Evolutionary conservation across 2,888 invertebrate genomes (phyloP), one percentile per base, ranked within the genome.

Genomic region (Trachelus troglodyta): DNA sequence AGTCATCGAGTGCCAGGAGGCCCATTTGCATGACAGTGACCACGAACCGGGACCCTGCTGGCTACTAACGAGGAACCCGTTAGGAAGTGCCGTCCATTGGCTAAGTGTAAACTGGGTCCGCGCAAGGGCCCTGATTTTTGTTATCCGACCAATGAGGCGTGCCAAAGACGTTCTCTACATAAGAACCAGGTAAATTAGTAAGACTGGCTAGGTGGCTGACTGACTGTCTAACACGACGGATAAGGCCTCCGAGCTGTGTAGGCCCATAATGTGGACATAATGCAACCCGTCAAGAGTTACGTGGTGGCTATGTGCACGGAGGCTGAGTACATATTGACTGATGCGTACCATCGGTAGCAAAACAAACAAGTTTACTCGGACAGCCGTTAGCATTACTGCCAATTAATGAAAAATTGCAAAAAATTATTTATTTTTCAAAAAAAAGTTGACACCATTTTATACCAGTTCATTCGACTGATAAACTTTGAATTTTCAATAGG

Each of bases 311-410:
- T 86, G 82, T 88, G 83, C 86, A 86, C 86, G 85, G 88, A 89
- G 87, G 83, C 89, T 88, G 86, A 86, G 87, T 87, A 89, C 88
- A 89, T 89, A 89, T 89, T 89, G 89, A 89, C 89, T 87, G 86
- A 88, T 88, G 88, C 89, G 88, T 89, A 89, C 85, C 82, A 84
- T 88, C 87, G 84, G 89, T 89, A 88, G 89, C 87, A 88, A 88
- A 88, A 89, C 86, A 89, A 89, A 89, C 87, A 89, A 15, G 82
- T 85, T 85, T 86, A 84, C 86, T 82, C 83, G 23, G 40, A 40
- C 9, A 56, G 40, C 23, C 40, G 2, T 56, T 56, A 56, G 40
- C 9, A 56, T 23, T 23, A 23, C 23, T 56, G 15, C 23, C 9
- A 6, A 56, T 23, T 56, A 23, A 23, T 23, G 6, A 56, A 56